Conservation (phyloP, 2,888 invertebrate species). For the Apoda limacodes region DNA sequence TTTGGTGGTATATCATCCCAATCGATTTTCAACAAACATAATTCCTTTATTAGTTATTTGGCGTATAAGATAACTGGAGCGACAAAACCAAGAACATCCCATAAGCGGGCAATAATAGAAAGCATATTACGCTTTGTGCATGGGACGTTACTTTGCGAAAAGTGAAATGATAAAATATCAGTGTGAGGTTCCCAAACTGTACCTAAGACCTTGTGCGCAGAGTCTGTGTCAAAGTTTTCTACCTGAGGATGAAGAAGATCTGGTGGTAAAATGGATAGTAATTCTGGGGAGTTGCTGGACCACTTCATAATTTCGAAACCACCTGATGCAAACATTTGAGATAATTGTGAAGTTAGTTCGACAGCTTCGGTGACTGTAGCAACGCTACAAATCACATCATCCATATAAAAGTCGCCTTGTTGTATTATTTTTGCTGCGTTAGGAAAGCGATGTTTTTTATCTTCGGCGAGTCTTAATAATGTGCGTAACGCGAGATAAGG, state of each 20-base stretch:
- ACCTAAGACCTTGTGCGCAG: slow-evolving; percentile 11
- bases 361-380: slow-evolving; percentile 7
- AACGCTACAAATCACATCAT: slow-evolving; percentile 11
- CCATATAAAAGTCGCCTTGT: slow-evolving; percentile 15
- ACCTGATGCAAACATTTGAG: slow-evolving; percentile 7
- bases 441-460: slow-evolving; percentile 5
- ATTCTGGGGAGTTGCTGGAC: slow-evolving; percentile 10
- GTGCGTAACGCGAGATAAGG: no score
- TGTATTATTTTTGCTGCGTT: slow-evolving; percentile 9
- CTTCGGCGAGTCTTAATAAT: slow-evolving; percentile 5
- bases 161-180: slow-evolving; percentile 7
- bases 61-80: slow-evolving; percentile 10
- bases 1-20: slow-evolving; percentile 9
- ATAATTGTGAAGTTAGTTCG: slow-evolving; percentile 5
- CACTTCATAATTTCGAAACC: slow-evolving; percentile 7
- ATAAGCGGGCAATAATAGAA: slow-evolving; percentile 10
- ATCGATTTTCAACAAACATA: slow-evolving; percentile 8
- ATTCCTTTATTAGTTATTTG: slow-evolving; percentile 3
- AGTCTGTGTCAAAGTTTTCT: slow-evolving; percentile 6
- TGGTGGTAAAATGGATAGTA: slow-evolving; percentile 9
- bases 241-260: slow-evolving; percentile 4
- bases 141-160: background rate
- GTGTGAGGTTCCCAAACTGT: slow-evolving; percentile 8
- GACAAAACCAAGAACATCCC: slow-evolving; percentile 10
- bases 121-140: slow-evolving; percentile 11